Percentiles rank a stretch among this genome's conserved stretches.
These are phyloP conservation scores for Cheilinus undulatus DNA, from an alignment of 2,113 vertebrate genomes.

Conservation along the genomic window DNA sequence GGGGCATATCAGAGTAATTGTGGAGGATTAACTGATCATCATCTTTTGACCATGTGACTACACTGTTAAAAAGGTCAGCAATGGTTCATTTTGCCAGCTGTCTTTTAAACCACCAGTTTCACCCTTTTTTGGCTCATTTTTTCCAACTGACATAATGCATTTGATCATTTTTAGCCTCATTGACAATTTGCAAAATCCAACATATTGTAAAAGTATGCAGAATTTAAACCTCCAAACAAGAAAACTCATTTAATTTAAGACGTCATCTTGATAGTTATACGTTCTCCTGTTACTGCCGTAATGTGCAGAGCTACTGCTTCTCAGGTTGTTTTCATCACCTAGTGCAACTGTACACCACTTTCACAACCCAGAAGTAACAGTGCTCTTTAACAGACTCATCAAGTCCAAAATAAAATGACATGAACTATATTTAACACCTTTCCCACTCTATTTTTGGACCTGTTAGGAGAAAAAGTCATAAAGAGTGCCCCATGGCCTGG, in stretches of 20 bases:
- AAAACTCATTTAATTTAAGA: conserved; percentile 43
- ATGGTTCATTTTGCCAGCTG: conserved; percentile 85
- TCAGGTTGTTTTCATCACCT: conserved; percentile 59
- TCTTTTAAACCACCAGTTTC: conserved; percentile 76
- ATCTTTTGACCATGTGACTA: conserved; percentile 82
- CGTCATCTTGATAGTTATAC: conserved; percentile 58
- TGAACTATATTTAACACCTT: conserved; percentile 74
- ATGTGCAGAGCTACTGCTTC: conserved; percentile 65
- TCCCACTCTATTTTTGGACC: conserved; percentile 71
- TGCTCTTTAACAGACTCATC: conserved; percentile 76
- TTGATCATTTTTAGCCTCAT: conserved; percentile 6
- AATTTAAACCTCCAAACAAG: conserved; percentile 17
- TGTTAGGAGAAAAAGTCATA: conserved; percentile 47
- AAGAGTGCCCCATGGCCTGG: conserved; percentile 32
- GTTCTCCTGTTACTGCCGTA: conserved; percentile 67
- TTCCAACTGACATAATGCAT: conserved; percentile 14
- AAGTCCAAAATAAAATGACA: conserved; percentile 78
- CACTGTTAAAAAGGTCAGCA: conserved; percentile 86
- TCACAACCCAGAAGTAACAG: conserved; percentile 67
- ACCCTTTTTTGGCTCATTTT: conserved; percentile 44
- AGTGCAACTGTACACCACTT: conserved; percentile 57
- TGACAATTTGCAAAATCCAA: neutral
- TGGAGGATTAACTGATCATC: conserved; percentile 82
- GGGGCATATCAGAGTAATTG: conserved; percentile 79
- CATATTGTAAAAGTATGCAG: conserved; percentile 17